Percentiles rank a stretch among this genome's conserved stretches.
Evolutionary conservation across 2,113 vertebrate species (phyloP).

Genomic region (Thamnaconus septentrionalis): DNA sequence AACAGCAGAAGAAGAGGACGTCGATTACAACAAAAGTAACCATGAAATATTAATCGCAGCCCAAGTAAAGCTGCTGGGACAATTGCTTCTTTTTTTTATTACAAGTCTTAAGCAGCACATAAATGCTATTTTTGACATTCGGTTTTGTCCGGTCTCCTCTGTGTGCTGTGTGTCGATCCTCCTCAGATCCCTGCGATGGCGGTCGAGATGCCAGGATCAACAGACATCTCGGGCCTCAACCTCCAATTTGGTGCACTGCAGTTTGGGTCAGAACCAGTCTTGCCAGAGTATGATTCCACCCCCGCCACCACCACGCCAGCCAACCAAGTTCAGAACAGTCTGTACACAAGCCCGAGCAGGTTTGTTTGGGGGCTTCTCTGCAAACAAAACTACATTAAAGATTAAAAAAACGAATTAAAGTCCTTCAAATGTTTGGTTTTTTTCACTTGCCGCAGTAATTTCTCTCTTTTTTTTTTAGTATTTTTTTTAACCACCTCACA

Average conservation of each 20-base stretch:
- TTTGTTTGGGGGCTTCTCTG: slow-evolving; percentile 47
- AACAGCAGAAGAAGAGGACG: slow-evolving; percentile 93
- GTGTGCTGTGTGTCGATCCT: neutral
- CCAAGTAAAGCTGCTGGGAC: too few relatives aligned
- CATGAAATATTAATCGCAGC: neutral
- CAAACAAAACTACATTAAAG: too few relatives aligned
- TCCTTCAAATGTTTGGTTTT: too few relatives aligned
- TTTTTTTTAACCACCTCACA: too few relatives aligned
- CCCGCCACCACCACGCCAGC: slow-evolving; percentile 78
- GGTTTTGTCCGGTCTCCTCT: neutral
- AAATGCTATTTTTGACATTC: neutral
- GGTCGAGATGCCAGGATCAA: slow-evolving; percentile 95
- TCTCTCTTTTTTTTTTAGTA: too few relatives aligned
- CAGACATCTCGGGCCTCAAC: slow-evolving; percentile 93
- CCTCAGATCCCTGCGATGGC: slow-evolving; percentile 92
- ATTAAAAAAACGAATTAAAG: too few relatives aligned
- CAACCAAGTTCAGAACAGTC: slow-evolving; percentile 85
- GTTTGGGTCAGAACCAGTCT: slow-evolving; percentile 95
- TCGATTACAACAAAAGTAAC: slow-evolving; percentile 91
- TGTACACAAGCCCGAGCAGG: slow-evolving; percentile 91
- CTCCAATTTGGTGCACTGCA: slow-evolving; percentile 96
- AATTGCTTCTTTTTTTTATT: neutral
- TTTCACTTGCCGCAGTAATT: too few relatives aligned
- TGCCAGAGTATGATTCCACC: slow-evolving; percentile 86
- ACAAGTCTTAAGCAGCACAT: neutral